These are phyloP conservation scores for Hyposoter dolosus DNA, from an alignment of 2,888 invertebrate species.

Conservation along the genomic window DNA sequence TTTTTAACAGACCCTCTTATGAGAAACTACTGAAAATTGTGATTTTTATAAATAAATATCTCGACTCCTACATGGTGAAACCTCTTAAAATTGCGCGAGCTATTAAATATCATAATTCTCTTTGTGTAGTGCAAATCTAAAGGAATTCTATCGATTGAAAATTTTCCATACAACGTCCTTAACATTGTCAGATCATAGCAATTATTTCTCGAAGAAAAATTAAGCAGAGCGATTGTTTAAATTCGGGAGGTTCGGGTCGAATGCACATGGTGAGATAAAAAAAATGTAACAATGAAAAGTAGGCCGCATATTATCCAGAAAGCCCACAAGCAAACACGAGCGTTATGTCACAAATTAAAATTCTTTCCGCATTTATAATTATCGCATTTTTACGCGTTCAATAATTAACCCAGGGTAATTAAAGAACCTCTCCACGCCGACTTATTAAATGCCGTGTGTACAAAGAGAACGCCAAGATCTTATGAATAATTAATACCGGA, in stretches of 20 bases:
- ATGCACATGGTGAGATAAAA: background rate
- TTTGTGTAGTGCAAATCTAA: no score
- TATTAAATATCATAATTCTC: no score
- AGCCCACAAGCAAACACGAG: background rate
- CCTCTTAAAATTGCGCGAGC: no score
- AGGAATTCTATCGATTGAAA: no score
- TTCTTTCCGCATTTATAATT: constrained; percentile 55
- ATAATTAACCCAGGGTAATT: constrained; percentile 60
- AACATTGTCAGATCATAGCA: background rate
- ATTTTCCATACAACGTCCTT: no score
- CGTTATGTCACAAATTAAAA: constrained; percentile 58
- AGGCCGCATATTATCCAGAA: background rate
- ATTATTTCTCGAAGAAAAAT: background rate
- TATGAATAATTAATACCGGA: constrained; percentile 64
- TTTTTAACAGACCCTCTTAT: no score
- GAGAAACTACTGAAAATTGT: no score
- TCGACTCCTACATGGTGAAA: no score
- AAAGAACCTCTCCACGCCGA: constrained; percentile 34
- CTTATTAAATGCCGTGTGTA: constrained; percentile 52
- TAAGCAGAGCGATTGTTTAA: background rate
- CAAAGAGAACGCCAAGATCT: constrained; percentile 59
- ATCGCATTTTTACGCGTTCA: constrained; percentile 50
- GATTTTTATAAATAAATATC: no score
- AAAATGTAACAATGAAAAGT: background rate
- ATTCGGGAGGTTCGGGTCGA: background rate